Evolutionary conservation across 1,140 invertebrate species (phyloP), one percentile per base, ranked within the genome.

Genomic region (Charaxes varanes): DNA sequence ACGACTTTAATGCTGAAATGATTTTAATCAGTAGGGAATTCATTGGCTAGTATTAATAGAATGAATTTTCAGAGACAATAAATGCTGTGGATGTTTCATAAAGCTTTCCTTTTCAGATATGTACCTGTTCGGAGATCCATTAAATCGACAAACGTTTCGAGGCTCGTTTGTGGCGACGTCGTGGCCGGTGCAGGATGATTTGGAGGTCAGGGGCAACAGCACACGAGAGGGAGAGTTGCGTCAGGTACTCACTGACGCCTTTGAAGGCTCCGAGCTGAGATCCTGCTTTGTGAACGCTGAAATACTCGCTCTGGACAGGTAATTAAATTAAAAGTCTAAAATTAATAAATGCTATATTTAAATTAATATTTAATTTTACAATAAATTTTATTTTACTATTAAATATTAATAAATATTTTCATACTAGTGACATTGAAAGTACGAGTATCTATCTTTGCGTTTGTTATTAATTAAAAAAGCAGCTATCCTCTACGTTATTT

Each of bases 251-350:
- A 90, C 91, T 84, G 77, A 93, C n/a, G 73, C 93, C 3, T 92
- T 93, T 58, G 87, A 88, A 13, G 87, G 90, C 43, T 94, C 92
- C 40, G 84, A 88, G 43, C 68, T 94, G 4, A 86, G 88, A 50
- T 84, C 90, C 26, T 88, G 90, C 33, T 94, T 92, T 66, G 73
- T 91, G 7, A 85, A 86, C 1, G 87, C 88, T 7, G 91, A 94
- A 53, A 86, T 93, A 27, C 82, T 94, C 4, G 91, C 92, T 13
- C 87, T 95, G 14, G 93, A 95, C 74, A 93, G 92, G 93, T 94
- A 85, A 58, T 49, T 34, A 41, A 22, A n/a, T 32, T 21, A 18
- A 11, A 31, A 18, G 7, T 14, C n/a, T 23, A 14, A 15, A 13
- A 33, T 33, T 7, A 32, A 12, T 15, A 5, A 8, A 11, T 10